A percentile compares a stretch with the other conserved stretches of the same genome.
Conservation (phyloP, 2,113 vertebrate genomes). For the Chaetorhynchus papuensis region DNA sequence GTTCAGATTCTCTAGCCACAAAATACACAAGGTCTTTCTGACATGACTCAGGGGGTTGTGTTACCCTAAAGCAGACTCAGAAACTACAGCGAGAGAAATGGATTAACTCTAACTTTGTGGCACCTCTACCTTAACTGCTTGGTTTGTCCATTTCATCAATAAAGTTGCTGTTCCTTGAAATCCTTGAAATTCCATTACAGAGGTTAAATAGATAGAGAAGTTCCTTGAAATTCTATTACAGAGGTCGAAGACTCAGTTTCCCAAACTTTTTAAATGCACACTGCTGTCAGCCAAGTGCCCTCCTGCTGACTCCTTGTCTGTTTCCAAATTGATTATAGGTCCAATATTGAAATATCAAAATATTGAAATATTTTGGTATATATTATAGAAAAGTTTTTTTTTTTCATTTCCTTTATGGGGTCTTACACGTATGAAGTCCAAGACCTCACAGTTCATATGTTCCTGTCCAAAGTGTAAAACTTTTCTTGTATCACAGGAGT, state of each 20-base stretch:
- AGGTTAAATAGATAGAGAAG: neutral
- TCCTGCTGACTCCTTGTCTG: neutral
- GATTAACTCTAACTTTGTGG: neutral
- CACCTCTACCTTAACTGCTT: neutral
- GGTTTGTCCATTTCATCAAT: neutral
- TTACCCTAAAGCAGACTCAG: neutral
- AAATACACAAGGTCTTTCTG: neutral
- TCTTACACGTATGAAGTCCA: neutral
- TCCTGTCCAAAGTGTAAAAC: neutral
- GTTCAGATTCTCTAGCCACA: neutral
- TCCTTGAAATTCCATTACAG: neutral
- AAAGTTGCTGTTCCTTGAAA: neutral
- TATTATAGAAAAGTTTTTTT: neutral
- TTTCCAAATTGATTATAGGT: neutral
- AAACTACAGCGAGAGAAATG: neutral
- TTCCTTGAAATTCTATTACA: neutral
- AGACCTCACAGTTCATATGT: neutral
- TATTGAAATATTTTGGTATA: neutral
- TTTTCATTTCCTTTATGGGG: neutral
- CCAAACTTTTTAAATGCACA: neutral
- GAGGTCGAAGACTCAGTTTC: neutral
- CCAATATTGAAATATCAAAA: neutral
- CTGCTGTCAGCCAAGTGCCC: fast-evolving
- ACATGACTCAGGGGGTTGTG: neutral
- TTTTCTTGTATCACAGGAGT: neutral